Base-by-base conservation (phyloP, 2,797 vertebrate genomes). In the Apogon talboti region DNA sequence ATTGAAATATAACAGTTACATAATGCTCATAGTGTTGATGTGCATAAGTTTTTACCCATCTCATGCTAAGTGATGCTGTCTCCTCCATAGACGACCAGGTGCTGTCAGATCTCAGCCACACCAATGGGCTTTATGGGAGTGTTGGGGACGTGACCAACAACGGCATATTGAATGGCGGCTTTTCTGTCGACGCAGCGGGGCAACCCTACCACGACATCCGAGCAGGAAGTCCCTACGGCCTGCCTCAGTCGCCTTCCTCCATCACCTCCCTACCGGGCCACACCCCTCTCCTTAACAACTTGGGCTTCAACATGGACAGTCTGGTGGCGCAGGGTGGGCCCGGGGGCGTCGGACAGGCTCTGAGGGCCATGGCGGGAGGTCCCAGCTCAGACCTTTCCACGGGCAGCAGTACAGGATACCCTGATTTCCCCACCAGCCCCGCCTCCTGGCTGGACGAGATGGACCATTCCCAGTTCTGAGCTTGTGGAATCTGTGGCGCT, bases 391-490 rank as follows among this genome's bases (percentile, higher is more conserved):
- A 99, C 92, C 96, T 99, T 71, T 99, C 98, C 52, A 99, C 98
- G 11, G 97, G 96, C 42, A 99, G 98, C 94, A 99, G 97, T 86
- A 97, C 97, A 37, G 97, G 98, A 83, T 99, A 99, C 87, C 98
- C 98, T 10, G 98, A 99, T 94, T 99, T 99, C 92, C 98, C 98
- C 79, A 98, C 97, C 66, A 99, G 98, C 86, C 98, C 97, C 0
- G 97, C 95, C 62, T 99, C 98, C 18, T 99, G 98, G 98, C 95
- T 99, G 66, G 98, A 99, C 14, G 98, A 99, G 89, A 97, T 99
- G 98, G 98, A 98, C 94, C 97, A 98, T 86, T 96, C 97, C 83
- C 97, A 98, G 87, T 99, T 99, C 93, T 99, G 96, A 93, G 78
- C 66, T 33, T 55, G 43, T 18, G 44, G 62, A 64, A 54, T 8